Evolutionary conservation across 2,888 invertebrate genomes (phyloP).

Genomic region (Digitonthophagus gazella): DNA sequence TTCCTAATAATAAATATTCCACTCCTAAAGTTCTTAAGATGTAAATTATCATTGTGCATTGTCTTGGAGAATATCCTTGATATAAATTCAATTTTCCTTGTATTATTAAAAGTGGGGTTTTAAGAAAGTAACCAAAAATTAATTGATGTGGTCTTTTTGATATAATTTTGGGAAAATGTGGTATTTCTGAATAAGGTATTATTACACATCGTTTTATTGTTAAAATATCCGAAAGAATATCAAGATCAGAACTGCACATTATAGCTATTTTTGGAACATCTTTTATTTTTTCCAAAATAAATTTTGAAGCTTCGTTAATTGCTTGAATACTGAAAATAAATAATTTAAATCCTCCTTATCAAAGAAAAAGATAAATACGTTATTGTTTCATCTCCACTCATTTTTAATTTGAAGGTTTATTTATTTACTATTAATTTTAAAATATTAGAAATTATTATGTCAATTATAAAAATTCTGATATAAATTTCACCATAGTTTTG

Average conservation of each 20-base stretch:
- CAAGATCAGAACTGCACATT: background rate
- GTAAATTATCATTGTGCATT: constrained; percentile 4
- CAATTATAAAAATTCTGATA: no score
- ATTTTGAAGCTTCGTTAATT: background rate
- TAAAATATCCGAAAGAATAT: background rate
- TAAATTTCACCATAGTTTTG: no score
- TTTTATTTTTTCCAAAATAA: background rate
- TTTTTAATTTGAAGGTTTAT: no score
- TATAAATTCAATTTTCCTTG: constrained; percentile 10
- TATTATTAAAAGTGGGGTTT: background rate
- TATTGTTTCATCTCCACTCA: background rate
- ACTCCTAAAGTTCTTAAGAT: constrained; percentile 8
- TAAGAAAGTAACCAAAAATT: background rate
- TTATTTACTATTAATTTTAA: background rate
- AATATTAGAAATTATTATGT: background rate
- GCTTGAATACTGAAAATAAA: background rate
- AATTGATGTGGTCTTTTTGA: background rate
- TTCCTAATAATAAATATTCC: background rate
- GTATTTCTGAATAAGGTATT: constrained; percentile 6
- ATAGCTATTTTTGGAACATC: background rate
- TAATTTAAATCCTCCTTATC: background rate
- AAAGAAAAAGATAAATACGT: background rate
- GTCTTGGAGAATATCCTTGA: background rate
- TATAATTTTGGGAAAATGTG: constrained; percentile 1
- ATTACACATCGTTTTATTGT: background rate